Conservation (phyloP, 2,888 invertebrate species). For the Mellilla xanthometata region DNA sequence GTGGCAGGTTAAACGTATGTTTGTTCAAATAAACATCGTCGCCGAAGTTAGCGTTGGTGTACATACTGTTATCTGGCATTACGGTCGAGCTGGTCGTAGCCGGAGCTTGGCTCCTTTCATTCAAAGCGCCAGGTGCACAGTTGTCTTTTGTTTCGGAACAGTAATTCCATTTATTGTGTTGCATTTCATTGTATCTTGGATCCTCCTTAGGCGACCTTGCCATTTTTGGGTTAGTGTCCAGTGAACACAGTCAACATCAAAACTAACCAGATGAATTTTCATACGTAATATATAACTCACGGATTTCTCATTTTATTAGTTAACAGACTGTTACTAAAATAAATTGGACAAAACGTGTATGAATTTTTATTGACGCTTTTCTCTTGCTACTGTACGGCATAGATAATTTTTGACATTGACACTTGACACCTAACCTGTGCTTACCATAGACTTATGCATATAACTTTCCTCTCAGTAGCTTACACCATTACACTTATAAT, state of each 20-base stretch:
- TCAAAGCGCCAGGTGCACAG: slow-evolving; percentile 58
- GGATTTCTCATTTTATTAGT: slow-evolving; percentile 64
- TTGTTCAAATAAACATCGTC: slow-evolving; percentile 71
- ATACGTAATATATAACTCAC: slow-evolving; percentile 47
- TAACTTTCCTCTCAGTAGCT: too few species aligned
- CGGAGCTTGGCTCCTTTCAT: slow-evolving; percentile 59
- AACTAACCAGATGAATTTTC: slow-evolving; percentile 34
- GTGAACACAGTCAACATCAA: slow-evolving; percentile 46
- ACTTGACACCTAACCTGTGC: background rate
- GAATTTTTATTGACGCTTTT: slow-evolving; percentile 51
- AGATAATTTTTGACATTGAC: slow-evolving; percentile 4
- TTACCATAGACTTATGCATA: too few species aligned
- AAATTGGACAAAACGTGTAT: slow-evolving; percentile 59
- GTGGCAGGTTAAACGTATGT: slow-evolving; percentile 57
- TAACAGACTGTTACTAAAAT: slow-evolving; percentile 43
- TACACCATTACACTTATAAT: too few species aligned
- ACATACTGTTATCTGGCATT: slow-evolving; percentile 64
- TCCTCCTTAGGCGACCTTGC: slow-evolving; percentile 80
- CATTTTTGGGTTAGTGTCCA: slow-evolving; percentile 67
- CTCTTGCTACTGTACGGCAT: slow-evolving; percentile 9
- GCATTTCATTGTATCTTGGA: slow-evolving; percentile 69
- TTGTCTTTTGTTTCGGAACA: slow-evolving; percentile 64
- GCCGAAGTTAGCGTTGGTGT: slow-evolving; percentile 54
- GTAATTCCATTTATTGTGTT: slow-evolving; percentile 75
- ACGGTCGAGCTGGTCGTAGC: slow-evolving; percentile 50